These are phyloP conservation scores for Bubo blakistoni DNA, from an alignment of 2,113 vertebrate genomes.

Conservation along the genomic window DNA sequence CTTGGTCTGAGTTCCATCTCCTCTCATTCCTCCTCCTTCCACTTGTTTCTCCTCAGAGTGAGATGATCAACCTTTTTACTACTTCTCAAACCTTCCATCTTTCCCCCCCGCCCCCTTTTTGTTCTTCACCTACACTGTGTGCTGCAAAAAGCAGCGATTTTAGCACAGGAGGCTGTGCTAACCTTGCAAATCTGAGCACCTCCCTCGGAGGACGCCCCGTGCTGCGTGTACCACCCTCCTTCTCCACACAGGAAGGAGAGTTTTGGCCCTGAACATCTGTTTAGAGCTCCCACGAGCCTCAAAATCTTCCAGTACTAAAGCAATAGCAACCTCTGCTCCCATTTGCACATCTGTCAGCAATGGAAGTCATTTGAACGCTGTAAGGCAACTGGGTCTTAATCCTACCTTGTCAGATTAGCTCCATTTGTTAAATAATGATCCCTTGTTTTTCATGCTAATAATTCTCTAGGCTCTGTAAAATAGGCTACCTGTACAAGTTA, in stretches of 20 bases:
- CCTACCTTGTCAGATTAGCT: neutral
- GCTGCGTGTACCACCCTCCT: neutral
- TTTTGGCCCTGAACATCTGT: neutral
- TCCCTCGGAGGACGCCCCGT: accelerated
- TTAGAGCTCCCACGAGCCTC: neutral
- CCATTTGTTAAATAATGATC: neutral
- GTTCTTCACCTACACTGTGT: accelerated
- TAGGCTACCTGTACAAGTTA: accelerated
- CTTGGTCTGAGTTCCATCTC: neutral
- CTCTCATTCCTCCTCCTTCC: neutral
- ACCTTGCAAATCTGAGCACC: neutral
- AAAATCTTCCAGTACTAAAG: neutral
- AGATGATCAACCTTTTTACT: accelerated
- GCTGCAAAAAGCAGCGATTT: neutral
- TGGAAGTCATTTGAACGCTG: neutral
- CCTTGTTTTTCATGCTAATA: neutral
- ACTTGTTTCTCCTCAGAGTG: accelerated
- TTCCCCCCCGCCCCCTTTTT: too few relatives aligned
- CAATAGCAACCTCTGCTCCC: neutral
- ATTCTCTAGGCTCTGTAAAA: neutral
- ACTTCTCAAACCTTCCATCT: neutral
- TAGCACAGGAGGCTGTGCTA: neutral
- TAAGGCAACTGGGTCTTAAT: neutral
- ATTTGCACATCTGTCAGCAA: accelerated
- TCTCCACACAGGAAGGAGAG: accelerated